Percentiles rank a stretch among this genome's conserved stretches.
These are phyloP conservation scores for Apamea sordens DNA, from an alignment of 2,888 invertebrate species.

Conservation along the genomic window DNA sequence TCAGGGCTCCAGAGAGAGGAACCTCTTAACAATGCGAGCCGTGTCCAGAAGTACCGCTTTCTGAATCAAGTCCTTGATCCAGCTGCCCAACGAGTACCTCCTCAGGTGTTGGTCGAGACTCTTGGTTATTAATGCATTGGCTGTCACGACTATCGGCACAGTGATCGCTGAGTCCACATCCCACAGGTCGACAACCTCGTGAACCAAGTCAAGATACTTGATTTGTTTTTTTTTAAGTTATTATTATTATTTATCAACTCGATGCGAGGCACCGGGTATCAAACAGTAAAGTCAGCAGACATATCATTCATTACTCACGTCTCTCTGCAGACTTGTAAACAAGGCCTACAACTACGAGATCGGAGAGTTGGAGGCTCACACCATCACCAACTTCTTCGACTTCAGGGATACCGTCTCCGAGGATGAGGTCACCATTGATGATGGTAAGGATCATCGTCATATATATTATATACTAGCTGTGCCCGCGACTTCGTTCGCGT, in stretches of 20 bases:
- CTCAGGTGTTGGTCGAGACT: background rate
- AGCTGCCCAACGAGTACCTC: background rate
- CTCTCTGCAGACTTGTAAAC: slow-evolving; percentile 16
- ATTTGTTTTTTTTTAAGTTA: background rate
- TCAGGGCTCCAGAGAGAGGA: too few species aligned
- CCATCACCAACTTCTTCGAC: slow-evolving; percentile 65
- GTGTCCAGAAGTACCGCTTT: background rate
- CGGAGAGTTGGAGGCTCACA: slow-evolving; percentile 47
- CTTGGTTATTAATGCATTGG: background rate
- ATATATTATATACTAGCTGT: too few species aligned
- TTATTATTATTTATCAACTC: background rate
- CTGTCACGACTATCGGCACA: background rate
- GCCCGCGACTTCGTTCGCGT: too few species aligned
- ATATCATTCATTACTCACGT: background rate
- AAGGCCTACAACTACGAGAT: slow-evolving; percentile 30
- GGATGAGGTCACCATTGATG: slow-evolving; percentile 55
- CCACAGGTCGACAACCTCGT: background rate
- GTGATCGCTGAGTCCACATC: background rate
- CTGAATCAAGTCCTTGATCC: background rate
- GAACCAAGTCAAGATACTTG: background rate
- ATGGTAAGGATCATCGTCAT: slow-evolving; percentile 53
- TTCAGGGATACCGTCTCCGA: slow-evolving; percentile 48
- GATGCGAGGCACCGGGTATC: background rate
- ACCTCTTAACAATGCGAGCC: too few species aligned
- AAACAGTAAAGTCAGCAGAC: background rate